Base-by-base conservation (phyloP, 2,888 invertebrate species). In the Caenorhabditis parvicauda region DNA sequence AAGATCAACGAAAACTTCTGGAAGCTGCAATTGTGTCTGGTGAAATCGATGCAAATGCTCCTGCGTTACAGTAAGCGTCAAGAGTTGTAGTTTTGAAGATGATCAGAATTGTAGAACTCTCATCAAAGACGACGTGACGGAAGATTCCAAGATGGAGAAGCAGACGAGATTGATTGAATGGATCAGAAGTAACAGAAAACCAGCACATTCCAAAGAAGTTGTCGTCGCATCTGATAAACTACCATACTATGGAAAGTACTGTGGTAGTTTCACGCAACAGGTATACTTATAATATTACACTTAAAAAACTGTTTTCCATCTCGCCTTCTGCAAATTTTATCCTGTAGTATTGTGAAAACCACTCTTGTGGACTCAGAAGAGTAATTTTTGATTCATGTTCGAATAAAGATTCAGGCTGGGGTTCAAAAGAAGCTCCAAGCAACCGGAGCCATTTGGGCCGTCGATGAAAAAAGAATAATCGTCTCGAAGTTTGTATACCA, bases 401-500 rank as follows among this genome's bases (percentile, higher is more conserved):
- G 5, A 37, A 17, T 14, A 21, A 27, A 42, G 24, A 24, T 39
- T 55, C 17, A 53, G 57, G 59, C 55, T 45, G 25, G 53, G 54
- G 7, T 45, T 47, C 1, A 54, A 64, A 43, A 66, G 59, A 47
- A 52, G 37, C 58, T 60, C 37, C 64, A 69, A 50, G 62, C 73
- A 12, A 59, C 65, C 19, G 80, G 80, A 19, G 75, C 74, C 1
- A 53, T 81, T 7, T 80, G 79, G 79, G 67, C 73, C 4, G 72
- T 77, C 17, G 78, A 79, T 59, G 66, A 76, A 2, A 59, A 57
- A 12, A 63, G 68, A 29, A 55, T 81, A n/a, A 63, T 79, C 29
- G 63, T 80, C n/a, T 76, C 80, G 2, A 71, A 77, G 46, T 80
- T 80, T 59, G 66, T 74, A 47, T 81, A 78, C 54, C 72, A 77